Conservation (phyloP, 2,888 invertebrate species). For the Dynastes maya region DNA sequence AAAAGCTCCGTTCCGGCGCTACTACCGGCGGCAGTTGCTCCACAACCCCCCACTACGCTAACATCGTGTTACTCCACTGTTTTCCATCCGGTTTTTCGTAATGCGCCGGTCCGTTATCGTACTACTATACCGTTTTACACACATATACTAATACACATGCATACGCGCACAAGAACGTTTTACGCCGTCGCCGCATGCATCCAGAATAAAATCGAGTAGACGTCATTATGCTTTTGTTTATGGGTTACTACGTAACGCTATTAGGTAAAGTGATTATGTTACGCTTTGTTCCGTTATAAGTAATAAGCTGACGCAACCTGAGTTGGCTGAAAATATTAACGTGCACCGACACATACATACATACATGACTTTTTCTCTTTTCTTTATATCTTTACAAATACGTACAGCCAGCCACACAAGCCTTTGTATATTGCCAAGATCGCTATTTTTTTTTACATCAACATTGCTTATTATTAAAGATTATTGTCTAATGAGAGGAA, state of each 20-base stretch:
- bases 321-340: background rate
- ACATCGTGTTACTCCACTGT: slow-evolving; percentile 27
- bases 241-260: slow-evolving; percentile 41
- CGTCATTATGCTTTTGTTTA: slow-evolving; percentile 49
- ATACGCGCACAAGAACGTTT: slow-evolving; percentile 4
- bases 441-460: no score
- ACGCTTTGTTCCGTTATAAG: slow-evolving; percentile 39
- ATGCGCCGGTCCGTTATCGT: slow-evolving; percentile 44
- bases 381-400: no score
- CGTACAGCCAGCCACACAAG: no score
- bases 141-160: background rate
- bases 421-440: no score
- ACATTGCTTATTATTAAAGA: no score
- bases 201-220: slow-evolving; percentile 41
- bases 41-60: slow-evolving; percentile 5
- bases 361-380: background rate
- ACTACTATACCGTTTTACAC: slow-evolving; percentile 21
- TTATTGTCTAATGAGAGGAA: no score
- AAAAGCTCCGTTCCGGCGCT: slow-evolving; percentile 9
- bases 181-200: slow-evolving; percentile 11
- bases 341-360: background rate
- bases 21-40: background rate
- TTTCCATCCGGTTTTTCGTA: slow-evolving; percentile 39
- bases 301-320: slow-evolving; percentile 36
- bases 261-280: slow-evolving; percentile 40